phyloP scores from a whole-genome alignment of 2,797 vertebrate species.

The Acanthiza pusilla region DNA sequence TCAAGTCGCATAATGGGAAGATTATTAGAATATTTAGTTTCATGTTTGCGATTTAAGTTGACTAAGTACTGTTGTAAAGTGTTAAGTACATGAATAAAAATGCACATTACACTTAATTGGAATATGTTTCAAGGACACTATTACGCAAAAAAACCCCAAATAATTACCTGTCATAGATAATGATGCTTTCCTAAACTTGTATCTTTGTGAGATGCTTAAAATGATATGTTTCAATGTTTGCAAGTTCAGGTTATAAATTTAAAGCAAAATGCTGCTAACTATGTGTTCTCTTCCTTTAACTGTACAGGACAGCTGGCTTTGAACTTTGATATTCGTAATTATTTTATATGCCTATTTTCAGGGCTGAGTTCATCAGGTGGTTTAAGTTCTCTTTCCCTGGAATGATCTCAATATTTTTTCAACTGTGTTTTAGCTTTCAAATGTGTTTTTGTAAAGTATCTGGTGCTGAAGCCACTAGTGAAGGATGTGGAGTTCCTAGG shows the following conservation, averaged over 20 bases:
- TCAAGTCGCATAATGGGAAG: neutral
- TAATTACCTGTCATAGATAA: slow-evolving; percentile 6
- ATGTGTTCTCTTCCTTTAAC: neutral
- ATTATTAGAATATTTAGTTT: neutral
- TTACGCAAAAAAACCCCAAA: neutral
- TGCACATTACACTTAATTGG: neutral
- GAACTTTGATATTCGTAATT: neutral
- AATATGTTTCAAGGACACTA: neutral
- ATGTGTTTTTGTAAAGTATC: rapidly evolving
- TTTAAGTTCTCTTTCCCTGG: neutral
- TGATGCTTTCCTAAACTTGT: neutral
- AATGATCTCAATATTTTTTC: neutral
- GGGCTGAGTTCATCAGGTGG: neutral
- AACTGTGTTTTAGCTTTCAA: neutral
- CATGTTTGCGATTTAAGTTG: neutral
- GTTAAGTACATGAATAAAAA: neutral
- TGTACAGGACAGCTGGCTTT: neutral
- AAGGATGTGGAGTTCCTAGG: neutral
- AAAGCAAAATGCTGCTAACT: neutral
- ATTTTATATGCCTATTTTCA: neutral
- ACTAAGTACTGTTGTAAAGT: neutral
- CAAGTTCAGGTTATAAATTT: neutral
- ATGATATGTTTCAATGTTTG: neutral
- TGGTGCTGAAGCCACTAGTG: neutral
- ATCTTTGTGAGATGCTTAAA: neutral